Conservation (phyloP, 2,888 invertebrate genomes). For the Eudemis profundana region DNA sequence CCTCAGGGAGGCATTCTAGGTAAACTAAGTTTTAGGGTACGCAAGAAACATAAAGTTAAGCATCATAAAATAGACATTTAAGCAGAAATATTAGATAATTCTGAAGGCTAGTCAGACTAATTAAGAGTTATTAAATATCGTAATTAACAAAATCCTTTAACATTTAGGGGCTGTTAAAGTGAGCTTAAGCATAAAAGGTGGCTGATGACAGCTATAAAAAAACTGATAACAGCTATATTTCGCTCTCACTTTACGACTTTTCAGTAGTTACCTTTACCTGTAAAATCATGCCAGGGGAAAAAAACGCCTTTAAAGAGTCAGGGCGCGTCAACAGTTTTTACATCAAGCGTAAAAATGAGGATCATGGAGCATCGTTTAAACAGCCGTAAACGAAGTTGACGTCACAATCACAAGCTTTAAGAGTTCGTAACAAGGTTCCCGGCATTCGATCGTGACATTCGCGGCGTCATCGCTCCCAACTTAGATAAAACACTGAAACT, state of each 20-base stretch:
- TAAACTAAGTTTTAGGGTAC: neutral
- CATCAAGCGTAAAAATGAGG: constrained; percentile 29
- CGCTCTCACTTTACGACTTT: neutral
- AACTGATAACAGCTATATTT: neutral
- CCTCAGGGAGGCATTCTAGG: constrained; percentile 6
- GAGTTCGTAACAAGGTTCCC: constrained; percentile 31
- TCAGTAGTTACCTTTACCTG: neutral
- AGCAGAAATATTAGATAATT: too few relatives aligned
- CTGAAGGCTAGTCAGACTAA: too few relatives aligned
- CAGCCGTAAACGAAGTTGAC: constrained; percentile 36
- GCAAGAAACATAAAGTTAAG: neutral
- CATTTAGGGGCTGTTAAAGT: neutral
- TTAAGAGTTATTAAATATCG: too few relatives aligned
- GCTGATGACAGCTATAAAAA: neutral
- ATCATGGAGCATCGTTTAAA: constrained; percentile 37
- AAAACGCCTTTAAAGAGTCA: neutral
- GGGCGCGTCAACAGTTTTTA: constrained; percentile 14
- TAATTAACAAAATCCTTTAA: too few relatives aligned
- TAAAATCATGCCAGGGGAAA: neutral
- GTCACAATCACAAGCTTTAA: constrained; percentile 27
- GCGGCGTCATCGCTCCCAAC: constrained; percentile 29
- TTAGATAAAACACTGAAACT: constrained; percentile 37
- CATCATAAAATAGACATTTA: too few relatives aligned
- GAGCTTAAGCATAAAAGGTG: neutral
- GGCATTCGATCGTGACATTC: constrained; percentile 23